Evolutionary conservation across 2,888 invertebrate species (phyloP).

Genomic region (Orthonevra nobilis): DNA sequence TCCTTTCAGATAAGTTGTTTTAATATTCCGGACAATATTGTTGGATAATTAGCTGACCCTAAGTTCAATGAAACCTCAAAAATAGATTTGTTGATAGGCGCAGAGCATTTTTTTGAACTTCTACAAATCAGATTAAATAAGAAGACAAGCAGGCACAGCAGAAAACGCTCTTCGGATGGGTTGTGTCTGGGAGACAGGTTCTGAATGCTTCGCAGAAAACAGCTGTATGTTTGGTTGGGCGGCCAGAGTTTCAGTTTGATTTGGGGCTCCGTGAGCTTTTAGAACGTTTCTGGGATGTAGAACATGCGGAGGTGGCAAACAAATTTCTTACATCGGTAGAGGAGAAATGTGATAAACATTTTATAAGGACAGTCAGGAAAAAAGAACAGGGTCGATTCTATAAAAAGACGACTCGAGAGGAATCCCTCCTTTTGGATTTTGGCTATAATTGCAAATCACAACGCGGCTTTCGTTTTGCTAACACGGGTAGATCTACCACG

Average conservation of each 20-base stretch:
- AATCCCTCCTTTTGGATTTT: no score
- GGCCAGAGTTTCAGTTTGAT: background rate
- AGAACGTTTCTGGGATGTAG: background rate
- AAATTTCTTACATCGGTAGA: background rate
- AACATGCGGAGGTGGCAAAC: background rate
- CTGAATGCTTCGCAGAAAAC: background rate
- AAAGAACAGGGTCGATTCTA: no score
- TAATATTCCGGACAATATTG: constrained; percentile 7
- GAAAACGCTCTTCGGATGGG: constrained; percentile 27
- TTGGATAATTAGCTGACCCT: constrained; percentile 36
- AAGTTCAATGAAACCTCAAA: constrained; percentile 10
- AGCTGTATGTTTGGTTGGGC: background rate
- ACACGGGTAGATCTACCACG: no score
- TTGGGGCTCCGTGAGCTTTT: background rate
- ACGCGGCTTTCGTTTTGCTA: no score
- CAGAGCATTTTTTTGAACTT: constrained; percentile 18
- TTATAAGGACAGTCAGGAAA: background rate
- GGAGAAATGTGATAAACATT: constrained; percentile 1
- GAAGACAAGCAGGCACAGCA: background rate
- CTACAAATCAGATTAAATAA: constrained; percentile 12
- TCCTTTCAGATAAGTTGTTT: background rate
- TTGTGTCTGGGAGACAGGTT: constrained; percentile 25
- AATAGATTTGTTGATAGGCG: constrained; percentile 34
- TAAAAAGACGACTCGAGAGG: no score
- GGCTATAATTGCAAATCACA: no score